phyloP scores from a whole-genome alignment of 2,113 vertebrate species.

The Gambusia holbrooki region DNA sequence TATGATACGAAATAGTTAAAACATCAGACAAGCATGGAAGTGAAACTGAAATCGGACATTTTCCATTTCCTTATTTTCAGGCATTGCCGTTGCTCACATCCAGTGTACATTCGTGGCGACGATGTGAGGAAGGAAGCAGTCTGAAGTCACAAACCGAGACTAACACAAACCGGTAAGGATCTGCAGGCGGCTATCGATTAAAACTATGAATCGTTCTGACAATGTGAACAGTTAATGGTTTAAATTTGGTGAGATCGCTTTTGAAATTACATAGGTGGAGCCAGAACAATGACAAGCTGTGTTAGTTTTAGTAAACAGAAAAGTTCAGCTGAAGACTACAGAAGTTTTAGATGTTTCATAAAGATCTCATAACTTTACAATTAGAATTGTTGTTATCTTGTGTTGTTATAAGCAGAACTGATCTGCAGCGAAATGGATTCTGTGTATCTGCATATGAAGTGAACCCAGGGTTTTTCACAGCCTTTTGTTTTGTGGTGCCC shows the following conservation, averaged over 20 bases:
- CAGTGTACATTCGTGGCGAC: too few species aligned
- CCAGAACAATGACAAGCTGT: too few species aligned
- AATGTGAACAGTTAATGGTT: neutral
- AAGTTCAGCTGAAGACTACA: neutral
- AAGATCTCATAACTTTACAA: too few species aligned
- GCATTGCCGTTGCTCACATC: too few species aligned
- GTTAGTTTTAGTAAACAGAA: neutral
- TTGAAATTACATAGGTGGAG: neutral
- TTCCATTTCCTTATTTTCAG: conserved; percentile 35
- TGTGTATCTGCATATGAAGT: neutral
- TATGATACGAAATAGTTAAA: conserved; percentile 7
- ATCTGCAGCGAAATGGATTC: neutral
- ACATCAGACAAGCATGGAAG: conserved; percentile 24
- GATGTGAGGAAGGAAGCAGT: neutral
- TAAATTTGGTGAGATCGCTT: neutral
- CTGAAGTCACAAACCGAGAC: neutral
- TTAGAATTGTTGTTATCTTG: too few species aligned
- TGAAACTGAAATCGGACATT: conserved; percentile 32
- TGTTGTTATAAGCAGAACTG: neutral
- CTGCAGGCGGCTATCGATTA: neutral
- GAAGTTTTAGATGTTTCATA: too few species aligned
- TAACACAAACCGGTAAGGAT: neutral
- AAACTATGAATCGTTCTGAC: neutral
- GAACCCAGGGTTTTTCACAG: too few species aligned
- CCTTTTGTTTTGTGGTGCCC: too few species aligned